Base-by-base conservation (phyloP, 1,140 invertebrate species). In the Condylostylus longicornis region DNA sequence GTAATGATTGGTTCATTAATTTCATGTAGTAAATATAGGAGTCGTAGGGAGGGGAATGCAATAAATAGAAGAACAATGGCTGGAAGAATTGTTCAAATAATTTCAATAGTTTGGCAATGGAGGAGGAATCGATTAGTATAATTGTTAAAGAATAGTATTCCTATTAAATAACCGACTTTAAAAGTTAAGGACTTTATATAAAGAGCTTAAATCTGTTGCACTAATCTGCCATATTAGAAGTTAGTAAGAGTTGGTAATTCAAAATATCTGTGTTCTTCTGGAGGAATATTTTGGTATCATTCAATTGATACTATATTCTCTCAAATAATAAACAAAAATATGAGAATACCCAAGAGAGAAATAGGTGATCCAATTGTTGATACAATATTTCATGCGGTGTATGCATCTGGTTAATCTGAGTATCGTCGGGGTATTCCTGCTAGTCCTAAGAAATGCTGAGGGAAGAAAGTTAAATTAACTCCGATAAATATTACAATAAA, bases 391-490 rank as follows among this genome's bases (percentile, higher is more conserved):
- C 73, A 78, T 43, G 54, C 44, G 37, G 58, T 57, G 54, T 63
- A 79, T 37, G 55, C 55, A 65, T 79, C 75, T 5, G 75, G 71
- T 43, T 79, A 82, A 60, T 82, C 77, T 22, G 70, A 70, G 45
- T 77, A 77, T 25, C 77, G 74, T 35, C 77, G 73, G 25, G 79
- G 79, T 63, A 81, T 79, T 2, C 77, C 77, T 28, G 63, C 65
- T 65, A 80, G 59, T 17, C 77, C 77, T 69, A 79, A 64, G 56
- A 79, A 82, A 67, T 81, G 75, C 66, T 79, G 72, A 15, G 76
- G 75, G 25, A 80, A 79, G 61, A 80, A 81, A n/a, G 75, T 79
- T 65, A 79, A 44, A 67, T 80, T 79, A 45, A 78, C 71, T 39
- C 74, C 71, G 44, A 74, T 48, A 67, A 77, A 78, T 66, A 72